These are phyloP conservation scores for zebrafish (Danio rerio) DNA, from an alignment of 2,113 vertebrate species.

Conservation along the genomic window DNA sequence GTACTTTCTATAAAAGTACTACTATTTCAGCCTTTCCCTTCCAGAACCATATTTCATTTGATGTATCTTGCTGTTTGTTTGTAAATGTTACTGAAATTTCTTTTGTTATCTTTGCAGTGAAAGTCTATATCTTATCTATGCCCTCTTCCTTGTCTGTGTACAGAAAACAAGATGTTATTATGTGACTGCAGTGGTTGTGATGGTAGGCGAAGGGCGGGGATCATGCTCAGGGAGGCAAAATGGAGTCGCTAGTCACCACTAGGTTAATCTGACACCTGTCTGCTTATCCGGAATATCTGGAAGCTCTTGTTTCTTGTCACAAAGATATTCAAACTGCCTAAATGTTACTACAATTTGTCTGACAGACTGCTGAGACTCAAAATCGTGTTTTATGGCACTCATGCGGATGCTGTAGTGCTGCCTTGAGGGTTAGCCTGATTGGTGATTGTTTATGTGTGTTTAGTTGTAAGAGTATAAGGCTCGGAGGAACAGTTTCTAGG, in stretches of 20 bases:
- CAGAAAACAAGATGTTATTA: too few species aligned
- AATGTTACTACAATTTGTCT: background rate
- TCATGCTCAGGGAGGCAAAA: background rate
- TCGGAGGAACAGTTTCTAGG: background rate
- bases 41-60: too few species aligned
- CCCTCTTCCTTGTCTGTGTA: too few species aligned
- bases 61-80: too few species aligned
- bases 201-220: background rate
- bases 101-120: too few species aligned
- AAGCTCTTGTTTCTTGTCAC: constrained; percentile 1
- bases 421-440: constrained; percentile 2
- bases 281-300: constrained; percentile 16
- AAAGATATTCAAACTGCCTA: background rate
- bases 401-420: background rate
- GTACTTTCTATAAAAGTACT: too few species aligned
- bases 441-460: constrained; percentile 4
- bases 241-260: background rate
- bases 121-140: too few species aligned
- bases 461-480: constrained; percentile 8
- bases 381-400: background rate
- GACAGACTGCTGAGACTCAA: background rate
- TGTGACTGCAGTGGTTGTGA: background rate
- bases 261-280: background rate
- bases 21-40: too few species aligned
- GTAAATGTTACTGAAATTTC: too few species aligned